These are phyloP conservation scores for Dasypolia templi DNA, from an alignment of 2,888 invertebrate species.

Conservation along the genomic window DNA sequence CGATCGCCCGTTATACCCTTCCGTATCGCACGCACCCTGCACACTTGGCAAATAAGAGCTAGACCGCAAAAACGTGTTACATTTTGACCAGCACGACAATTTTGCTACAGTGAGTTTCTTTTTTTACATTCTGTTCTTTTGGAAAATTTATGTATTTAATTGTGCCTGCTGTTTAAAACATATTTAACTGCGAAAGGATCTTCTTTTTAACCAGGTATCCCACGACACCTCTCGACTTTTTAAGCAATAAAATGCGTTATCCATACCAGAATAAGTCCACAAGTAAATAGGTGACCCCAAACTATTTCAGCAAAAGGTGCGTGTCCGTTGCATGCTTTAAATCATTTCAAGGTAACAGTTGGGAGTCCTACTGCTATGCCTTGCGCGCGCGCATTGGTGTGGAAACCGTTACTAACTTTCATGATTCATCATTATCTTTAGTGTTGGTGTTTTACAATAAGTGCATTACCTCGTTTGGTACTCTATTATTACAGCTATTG, in stretches of 20 bases:
- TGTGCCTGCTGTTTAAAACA: too few relatives aligned
- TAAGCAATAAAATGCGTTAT: not conserved
- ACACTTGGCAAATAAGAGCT: too few relatives aligned
- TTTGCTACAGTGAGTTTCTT: too few relatives aligned
- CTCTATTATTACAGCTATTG: slow-evolving; percentile 28
- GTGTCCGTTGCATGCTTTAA: slow-evolving; percentile 64
- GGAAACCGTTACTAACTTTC: slow-evolving; percentile 53
- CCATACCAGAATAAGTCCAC: slow-evolving; percentile 55
- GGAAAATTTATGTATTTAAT: too few relatives aligned
- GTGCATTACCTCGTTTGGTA: slow-evolving; percentile 22
- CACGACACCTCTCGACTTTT: too few relatives aligned
- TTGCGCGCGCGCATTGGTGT: slow-evolving; percentile 40
- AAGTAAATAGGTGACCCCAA: slow-evolving; percentile 44
- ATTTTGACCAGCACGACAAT: too few relatives aligned
- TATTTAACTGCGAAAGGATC: too few relatives aligned
- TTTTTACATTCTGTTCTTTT: too few relatives aligned
- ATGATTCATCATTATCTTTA: slow-evolving; percentile 63
- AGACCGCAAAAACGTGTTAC: too few relatives aligned
- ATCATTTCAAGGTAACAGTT: slow-evolving; percentile 68
- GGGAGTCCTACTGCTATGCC: slow-evolving; percentile 43
- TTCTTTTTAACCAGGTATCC: too few relatives aligned
- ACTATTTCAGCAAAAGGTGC: slow-evolving; percentile 60
- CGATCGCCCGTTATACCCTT: too few relatives aligned
- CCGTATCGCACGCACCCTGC: too few relatives aligned
- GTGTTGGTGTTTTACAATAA: slow-evolving; percentile 44